phyloP scores from a whole-genome alignment of 2,888 invertebrate species.

The Emesis furor region DNA sequence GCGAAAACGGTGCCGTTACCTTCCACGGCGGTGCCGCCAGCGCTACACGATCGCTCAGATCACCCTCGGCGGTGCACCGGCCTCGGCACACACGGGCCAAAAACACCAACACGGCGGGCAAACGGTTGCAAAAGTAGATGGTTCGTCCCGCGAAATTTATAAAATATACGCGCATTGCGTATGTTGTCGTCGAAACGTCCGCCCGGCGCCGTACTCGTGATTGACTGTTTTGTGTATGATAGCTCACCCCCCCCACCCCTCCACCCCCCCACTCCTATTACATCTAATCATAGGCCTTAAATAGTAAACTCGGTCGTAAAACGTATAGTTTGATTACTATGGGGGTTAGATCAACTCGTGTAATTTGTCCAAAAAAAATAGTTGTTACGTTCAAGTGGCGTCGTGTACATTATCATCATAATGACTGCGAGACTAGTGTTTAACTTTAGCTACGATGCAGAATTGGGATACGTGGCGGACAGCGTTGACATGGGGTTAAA shows the following conservation, averaged over 20 bases:
- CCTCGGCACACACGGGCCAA: constrained; percentile 7
- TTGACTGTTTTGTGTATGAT: neutral
- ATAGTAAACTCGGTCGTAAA: too few species aligned
- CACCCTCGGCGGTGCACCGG: constrained; percentile 1
- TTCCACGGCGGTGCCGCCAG: constrained; percentile 14
- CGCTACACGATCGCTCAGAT: constrained; percentile 5
- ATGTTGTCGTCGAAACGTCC: neutral
- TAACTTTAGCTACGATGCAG: constrained; percentile 21
- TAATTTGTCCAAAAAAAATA: neutral
- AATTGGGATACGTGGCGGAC: neutral
- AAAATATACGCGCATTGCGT: constrained; percentile 7
- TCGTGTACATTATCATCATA: neutral
- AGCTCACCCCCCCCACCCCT: neutral
- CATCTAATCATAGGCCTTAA: too few species aligned
- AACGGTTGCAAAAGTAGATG: constrained; percentile 19
- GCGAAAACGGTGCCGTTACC: constrained; percentile 3
- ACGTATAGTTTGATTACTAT: too few species aligned
- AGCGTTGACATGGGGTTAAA: too few species aligned
- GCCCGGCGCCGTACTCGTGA: neutral
- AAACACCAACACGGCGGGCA: constrained; percentile 10
- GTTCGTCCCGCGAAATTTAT: constrained; percentile 27
- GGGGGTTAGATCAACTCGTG: too few species aligned
- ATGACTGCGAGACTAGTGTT: constrained; percentile 27
- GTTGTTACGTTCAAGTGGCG: neutral
- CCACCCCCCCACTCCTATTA: neutral